Percentiles rank a stretch among this genome's conserved stretches.
Conservation (phyloP, 2,113 vertebrate species). For the Corvus moneduloides region DNA sequence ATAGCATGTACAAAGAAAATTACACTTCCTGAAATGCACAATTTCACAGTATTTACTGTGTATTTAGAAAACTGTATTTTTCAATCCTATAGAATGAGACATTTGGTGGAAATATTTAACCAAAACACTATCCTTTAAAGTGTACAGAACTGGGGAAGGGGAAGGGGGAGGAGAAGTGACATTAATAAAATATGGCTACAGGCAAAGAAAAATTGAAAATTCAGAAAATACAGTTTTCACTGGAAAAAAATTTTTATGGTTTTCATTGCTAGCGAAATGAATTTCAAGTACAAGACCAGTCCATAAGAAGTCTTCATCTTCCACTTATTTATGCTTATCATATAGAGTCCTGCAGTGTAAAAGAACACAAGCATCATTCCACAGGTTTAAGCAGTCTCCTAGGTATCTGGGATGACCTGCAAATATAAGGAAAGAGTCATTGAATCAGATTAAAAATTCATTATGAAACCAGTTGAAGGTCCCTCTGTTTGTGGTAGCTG, state of each 20-base stretch:
- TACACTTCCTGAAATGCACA: background rate
- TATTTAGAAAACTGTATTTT: background rate
- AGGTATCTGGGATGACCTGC: background rate
- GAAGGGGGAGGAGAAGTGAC: fast-evolving
- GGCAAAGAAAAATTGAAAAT: background rate
- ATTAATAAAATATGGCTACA: background rate
- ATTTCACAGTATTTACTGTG: background rate
- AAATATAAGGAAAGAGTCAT: background rate
- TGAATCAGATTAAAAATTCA: background rate
- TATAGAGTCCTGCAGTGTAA: background rate
- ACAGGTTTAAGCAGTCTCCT: background rate
- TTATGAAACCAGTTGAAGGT: background rate
- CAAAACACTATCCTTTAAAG: background rate
- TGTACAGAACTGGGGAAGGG: background rate
- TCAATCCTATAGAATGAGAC: background rate
- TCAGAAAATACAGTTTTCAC: background rate
- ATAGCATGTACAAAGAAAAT: background rate
- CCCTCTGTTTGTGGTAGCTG: background rate
- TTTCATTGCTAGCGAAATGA: background rate
- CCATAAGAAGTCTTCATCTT: background rate
- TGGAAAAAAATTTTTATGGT: background rate
- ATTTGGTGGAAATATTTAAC: background rate
- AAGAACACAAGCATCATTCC: background rate
- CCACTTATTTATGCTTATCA: background rate
- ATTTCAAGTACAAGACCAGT: background rate